These are phyloP conservation scores for Pholis gunnellus DNA, from an alignment of 2,113 vertebrate genomes.

Conservation along the genomic window DNA sequence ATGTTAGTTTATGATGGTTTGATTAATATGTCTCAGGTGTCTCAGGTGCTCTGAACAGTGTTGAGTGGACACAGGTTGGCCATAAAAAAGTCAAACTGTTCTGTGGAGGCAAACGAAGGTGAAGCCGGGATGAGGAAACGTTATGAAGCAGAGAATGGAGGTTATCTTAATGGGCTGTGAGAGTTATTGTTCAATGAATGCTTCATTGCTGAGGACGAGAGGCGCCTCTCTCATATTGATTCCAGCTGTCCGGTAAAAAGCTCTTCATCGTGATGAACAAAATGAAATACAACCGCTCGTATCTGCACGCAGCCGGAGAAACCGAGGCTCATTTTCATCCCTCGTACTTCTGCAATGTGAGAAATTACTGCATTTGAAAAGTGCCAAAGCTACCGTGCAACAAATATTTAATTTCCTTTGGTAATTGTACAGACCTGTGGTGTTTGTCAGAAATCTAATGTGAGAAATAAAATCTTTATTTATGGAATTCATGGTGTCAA, in stretches of 20 bases:
- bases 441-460: background rate
- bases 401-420: slow-evolving; percentile 16
- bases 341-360: background rate
- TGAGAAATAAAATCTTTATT: background rate
- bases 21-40: slow-evolving; percentile 36
- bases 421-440: background rate
- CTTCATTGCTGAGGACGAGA: slow-evolving; percentile 16
- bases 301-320: background rate
- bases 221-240: slow-evolving; percentile 15
- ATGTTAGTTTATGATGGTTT: slow-evolving; percentile 47
- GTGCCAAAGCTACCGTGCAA: background rate
- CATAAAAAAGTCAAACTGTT: background rate
- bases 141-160: slow-evolving; percentile 30
- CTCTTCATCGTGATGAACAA: background rate
- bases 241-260: background rate
- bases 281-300: slow-evolving; percentile 4
- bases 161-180: slow-evolving; percentile 30
- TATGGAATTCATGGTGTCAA: background rate
- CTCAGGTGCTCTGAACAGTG: slow-evolving; percentile 13
- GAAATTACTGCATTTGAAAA: background rate
- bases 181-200: slow-evolving; percentile 27
- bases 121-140: slow-evolving; percentile 4
- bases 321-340: background rate
- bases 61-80: slow-evolving; percentile 20
- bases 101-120: slow-evolving; percentile 18